Base-by-base conservation (phyloP, 2,888 invertebrate genomes). In the Apotomis capreana region DNA sequence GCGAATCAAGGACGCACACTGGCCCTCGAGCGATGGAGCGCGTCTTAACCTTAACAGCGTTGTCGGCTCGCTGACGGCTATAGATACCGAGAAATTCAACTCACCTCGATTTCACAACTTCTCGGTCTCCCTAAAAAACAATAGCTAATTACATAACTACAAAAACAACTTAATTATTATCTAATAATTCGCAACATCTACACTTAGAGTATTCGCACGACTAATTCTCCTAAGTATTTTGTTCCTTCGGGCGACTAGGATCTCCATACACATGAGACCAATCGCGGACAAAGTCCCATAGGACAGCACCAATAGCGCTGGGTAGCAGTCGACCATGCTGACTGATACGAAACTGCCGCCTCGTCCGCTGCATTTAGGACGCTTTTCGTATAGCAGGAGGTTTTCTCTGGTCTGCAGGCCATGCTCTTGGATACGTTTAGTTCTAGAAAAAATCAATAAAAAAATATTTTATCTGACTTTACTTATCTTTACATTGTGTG, bases 271-370 rank as follows among this genome's bases (percentile, higher is more conserved):
- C 4, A 88, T 76, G 1, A 91, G 60, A 9, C 78, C 60, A 1
- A 86, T 26, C n/a, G 92, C 84, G 3, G 86, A 62, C 0, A 88
- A 46, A 5, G 79, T 70, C 40, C 92, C 92, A 75, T 92, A 92
- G 0, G 84, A 82, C 1, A 93, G 75, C 46, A 91, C 87, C 1
- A 92, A 77, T 4, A 93, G 69, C 0, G 91, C 91, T 0, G 92
- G 92, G 78, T 94, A 94, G 76, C 94, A 95, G 79, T 95, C 95
- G 0, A 95, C 93, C 82, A 95, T 91, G 76, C 95, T 95, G 52
- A 96, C 96, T 49, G 95, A 96, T 13, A 96, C 91, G 80, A 96
- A 96, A 75, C 89, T 92, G 0, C 94, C 94, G 52, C 88, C 90
- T 77, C 95, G 95, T 5, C 94, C 94, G 0, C 89, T 86, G 78